A percentile compares a stretch with the other conserved stretches of the same genome.
These are phyloP conservation scores for Halcyon malimbica DNA, from an alignment of 2,113 vertebrate genomes.

Conservation along the genomic window DNA sequence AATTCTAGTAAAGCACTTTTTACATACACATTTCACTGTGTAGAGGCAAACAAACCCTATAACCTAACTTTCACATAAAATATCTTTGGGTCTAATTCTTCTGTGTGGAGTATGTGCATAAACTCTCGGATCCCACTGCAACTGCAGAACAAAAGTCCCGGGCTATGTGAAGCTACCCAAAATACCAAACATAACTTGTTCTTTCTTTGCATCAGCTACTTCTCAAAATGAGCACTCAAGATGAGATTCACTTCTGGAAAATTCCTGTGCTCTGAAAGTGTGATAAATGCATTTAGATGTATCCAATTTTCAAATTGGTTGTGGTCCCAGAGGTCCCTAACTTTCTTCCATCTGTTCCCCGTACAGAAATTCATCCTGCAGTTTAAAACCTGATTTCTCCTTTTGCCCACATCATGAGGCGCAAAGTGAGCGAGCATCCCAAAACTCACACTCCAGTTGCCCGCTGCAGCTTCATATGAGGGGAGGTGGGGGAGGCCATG, in stretches of 20 bases:
- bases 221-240: background rate
- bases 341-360: background rate
- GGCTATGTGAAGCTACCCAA: background rate
- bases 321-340: background rate
- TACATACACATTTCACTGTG: background rate
- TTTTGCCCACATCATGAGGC: background rate
- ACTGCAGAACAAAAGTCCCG: background rate
- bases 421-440: background rate
- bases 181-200: background rate
- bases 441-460: background rate
- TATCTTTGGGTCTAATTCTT: background rate
- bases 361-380: background rate
- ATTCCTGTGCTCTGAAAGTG: background rate
- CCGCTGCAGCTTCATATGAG: background rate
- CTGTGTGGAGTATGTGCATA: background rate
- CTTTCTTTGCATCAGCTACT: background rate
- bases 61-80: background rate
- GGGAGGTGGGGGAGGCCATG: accelerated
- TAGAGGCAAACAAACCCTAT: background rate
- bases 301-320: background rate
- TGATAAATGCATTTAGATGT: background rate
- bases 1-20: background rate
- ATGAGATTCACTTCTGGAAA: background rate
- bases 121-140: background rate
- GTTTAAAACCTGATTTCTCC: background rate